Evolutionary conservation across 2,888 invertebrate species (phyloP), one percentile per base, ranked within the genome.

Genomic region (Drosophila gaucha): DNA sequence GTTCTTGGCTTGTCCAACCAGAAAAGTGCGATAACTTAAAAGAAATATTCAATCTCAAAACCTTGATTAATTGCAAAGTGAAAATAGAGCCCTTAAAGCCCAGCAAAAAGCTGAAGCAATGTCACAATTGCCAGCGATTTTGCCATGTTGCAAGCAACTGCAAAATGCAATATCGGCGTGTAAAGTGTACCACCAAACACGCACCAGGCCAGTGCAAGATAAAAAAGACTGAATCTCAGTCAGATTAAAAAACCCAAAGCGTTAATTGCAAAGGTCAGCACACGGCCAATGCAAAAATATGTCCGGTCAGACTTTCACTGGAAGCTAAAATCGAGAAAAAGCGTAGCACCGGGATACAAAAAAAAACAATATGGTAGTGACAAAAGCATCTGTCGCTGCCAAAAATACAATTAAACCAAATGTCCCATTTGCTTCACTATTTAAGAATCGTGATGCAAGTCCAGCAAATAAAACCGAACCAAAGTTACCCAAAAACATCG

Each of bases 251-350:
- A 26, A 28, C 22, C 0, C 46, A 46, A n/a, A 46, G 56, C 3
- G 38, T 56, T 1, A 56, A 56, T n/a, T 56, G 47, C 6, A 38
- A 46, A 2, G 36, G 38, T 0, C 22, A 56, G 12, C 56, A 47
- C 12, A 47, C 56, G 0, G 55, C 55, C 8, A 56, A 47, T 28
- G 55, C 55, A 5, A 38, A 38, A 39, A 38, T 50, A 0, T 57
- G 56, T 12, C 56, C 39, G 1, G 16, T 57, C 1, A 16, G 56
- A 5, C 16, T 39, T 3, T 3, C 3, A 22, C 2, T 22, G 22
- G 5, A 22, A 5, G 5, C 22, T 22, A 22, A 5, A 22, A 22
- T 2, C 22, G 5, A 22, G 5, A 22, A 22, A 22, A 10, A 24
- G 9, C n/a, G n/a, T 24, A 3, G n/a, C 6, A 6, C 6, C 2